Evolutionary conservation across 2,797 vertebrate genomes (phyloP), one percentile per base, ranked within the genome.

Genomic region (Propithecus deckenii): DNA sequence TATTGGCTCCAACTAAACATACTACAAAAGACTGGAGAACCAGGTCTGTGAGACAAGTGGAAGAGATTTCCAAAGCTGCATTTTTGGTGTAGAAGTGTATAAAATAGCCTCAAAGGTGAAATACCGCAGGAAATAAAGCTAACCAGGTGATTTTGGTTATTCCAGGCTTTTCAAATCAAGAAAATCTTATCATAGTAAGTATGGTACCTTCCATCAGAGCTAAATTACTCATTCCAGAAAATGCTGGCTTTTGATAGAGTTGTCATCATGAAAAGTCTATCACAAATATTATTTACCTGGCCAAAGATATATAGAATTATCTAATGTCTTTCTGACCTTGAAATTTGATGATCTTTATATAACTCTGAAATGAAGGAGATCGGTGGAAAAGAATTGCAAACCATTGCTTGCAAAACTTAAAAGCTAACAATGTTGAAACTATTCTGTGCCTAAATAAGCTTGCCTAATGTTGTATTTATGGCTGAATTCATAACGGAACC

Each of bases 401-500:
- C 1, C 48, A 94, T 91, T 93, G 43, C 50, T 91, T 61, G 17
- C 15, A 32, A 97, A 95, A 95, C 80, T 55, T 67, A 80, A 18
- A 94, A 17, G 0, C 69, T 87, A 57, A 96, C 30, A 52, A 52
- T 95, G 92, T 89, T 96, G 74, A 97, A 96, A 85, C 86, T 96
- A 87, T 97, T 97, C 79, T 90, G 25, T 15, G 43, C 83, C 76
- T 96, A 97, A 95, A 72, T 71, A 96, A 97, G 96, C 76, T 90
- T 0, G 0, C 12, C 61, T 86, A 80, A 84, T 97, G 86, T 96
- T 96, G 89, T 79, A 95, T 97, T 98, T 98, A 95, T 96, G 95
- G 32, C 81, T 97, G 67, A 97, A 98, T 96, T 98, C 96, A 98
- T 98, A 96, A 98, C 69, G 2, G 57, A 80, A 63, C 61, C 15